Evolutionary conservation across 2,888 invertebrate genomes (phyloP).

Genomic region (Nymphalis polychloros): DNA sequence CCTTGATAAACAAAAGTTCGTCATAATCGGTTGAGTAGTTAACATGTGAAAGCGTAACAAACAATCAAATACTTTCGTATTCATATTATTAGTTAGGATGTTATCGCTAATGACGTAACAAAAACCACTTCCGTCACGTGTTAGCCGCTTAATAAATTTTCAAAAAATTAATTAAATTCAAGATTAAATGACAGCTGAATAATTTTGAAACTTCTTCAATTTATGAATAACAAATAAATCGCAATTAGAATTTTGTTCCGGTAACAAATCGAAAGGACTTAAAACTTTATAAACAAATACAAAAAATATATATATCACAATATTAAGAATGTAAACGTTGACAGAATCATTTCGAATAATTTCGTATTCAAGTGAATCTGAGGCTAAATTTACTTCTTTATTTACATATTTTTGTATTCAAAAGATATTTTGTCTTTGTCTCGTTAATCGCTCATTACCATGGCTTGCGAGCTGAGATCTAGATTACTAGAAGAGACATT

Average conservation of each 20-base stretch:
- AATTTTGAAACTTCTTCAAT: background rate
- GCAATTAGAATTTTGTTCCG: slow-evolving; percentile 11
- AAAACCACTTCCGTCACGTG: no score
- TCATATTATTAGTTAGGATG: no score
- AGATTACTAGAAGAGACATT: slow-evolving; percentile 19
- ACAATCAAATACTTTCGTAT: no score
- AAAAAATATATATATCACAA: slow-evolving; percentile 8
- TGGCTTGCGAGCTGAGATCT: slow-evolving; percentile 27
- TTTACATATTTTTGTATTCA: slow-evolving; percentile 63
- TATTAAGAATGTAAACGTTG: slow-evolving; percentile 5
- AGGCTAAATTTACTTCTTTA: slow-evolving; percentile 42
- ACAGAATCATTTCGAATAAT: slow-evolving; percentile 18
- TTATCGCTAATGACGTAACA: no score
- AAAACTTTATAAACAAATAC: slow-evolving; percentile 20
- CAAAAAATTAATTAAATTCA: no score
- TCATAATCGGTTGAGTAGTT: no score
- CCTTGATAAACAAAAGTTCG: no score
- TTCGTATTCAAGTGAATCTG: slow-evolving; percentile 34
- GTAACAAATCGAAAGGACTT: slow-evolving; percentile 15
- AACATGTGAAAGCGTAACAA: no score
- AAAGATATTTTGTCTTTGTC: slow-evolving; percentile 46
- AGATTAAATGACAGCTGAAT: background rate
- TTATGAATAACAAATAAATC: background rate
- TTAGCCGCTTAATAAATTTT: no score
- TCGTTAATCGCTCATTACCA: slow-evolving; percentile 55